Conservation (phyloP, 2,888 invertebrate genomes). For the Ophioninae sp. region DNA sequence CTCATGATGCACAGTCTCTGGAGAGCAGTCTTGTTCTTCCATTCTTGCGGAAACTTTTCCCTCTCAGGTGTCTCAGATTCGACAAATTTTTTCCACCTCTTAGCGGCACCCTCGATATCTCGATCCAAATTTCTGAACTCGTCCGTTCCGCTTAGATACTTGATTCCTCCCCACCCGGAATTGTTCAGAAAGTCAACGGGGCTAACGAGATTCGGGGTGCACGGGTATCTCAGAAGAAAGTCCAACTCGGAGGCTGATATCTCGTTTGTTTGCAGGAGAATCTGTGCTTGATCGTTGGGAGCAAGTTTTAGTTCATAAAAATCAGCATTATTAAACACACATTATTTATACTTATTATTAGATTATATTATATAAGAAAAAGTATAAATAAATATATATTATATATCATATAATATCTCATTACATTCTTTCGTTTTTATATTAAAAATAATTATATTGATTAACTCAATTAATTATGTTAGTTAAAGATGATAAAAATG, state of each 20-base stretch:
- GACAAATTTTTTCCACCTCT: slow-evolving; percentile 95
- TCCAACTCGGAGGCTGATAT: slow-evolving; percentile 90
- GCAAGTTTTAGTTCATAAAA: too few relatives aligned
- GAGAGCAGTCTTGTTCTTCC: slow-evolving; percentile 94
- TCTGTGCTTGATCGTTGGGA: slow-evolving; percentile 82
- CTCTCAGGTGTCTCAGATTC: slow-evolving; percentile 96
- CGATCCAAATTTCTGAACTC: slow-evolving; percentile 93
- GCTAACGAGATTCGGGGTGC: slow-evolving; percentile 87
- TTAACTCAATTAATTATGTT: too few relatives aligned
- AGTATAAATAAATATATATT: too few relatives aligned
- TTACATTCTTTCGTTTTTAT: too few relatives aligned
- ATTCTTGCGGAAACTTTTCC: slow-evolving; percentile 97
- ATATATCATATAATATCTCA: too few relatives aligned
- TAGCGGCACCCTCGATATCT: slow-evolving; percentile 94
- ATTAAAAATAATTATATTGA: too few relatives aligned
- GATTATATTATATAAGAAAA: too few relatives aligned
- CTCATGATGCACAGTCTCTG: slow-evolving; percentile 96
- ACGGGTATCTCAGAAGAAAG: slow-evolving; percentile 93
- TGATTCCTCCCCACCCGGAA: slow-evolving; percentile 91
- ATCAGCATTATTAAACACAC: too few relatives aligned
- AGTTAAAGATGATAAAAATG: too few relatives aligned
- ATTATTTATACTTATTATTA: too few relatives aligned
- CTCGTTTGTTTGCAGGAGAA: slow-evolving; percentile 85
- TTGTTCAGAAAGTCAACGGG: slow-evolving; percentile 93
- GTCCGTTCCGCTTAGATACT: slow-evolving; percentile 88